These are phyloP conservation scores for Synanthedon myopaeformis DNA, from an alignment of 2,888 invertebrate species.

Conservation along the genomic window DNA sequence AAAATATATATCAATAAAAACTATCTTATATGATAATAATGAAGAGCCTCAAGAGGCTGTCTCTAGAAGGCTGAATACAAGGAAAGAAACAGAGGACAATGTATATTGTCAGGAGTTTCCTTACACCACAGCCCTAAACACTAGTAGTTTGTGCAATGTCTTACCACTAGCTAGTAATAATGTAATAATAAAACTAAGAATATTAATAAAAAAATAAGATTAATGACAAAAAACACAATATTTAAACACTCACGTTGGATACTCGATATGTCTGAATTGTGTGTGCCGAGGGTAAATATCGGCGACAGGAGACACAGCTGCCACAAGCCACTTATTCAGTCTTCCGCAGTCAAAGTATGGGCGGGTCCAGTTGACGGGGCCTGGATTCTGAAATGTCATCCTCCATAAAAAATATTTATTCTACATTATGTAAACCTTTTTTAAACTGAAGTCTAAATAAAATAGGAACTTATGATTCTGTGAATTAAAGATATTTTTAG, in stretches of 20 bases:
- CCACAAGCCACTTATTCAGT: constrained; percentile 95
- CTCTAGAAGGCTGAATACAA: too few relatives aligned
- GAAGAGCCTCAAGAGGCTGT: too few relatives aligned
- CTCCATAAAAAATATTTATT: too few relatives aligned
- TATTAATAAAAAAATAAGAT: not conserved
- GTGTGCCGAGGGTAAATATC: constrained; percentile 96
- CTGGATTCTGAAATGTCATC: constrained; percentile 73
- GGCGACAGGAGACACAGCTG: constrained; percentile 93
- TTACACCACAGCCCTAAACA: too few relatives aligned
- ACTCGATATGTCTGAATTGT: constrained; percentile 92
- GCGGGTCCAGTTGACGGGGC: constrained; percentile 93
- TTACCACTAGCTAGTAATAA: not conserved
- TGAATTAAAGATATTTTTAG: too few relatives aligned
- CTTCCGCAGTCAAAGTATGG: constrained; percentile 97
- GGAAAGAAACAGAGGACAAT: too few relatives aligned
- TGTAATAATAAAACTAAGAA: not conserved
- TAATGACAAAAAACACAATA: not conserved
- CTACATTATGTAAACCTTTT: not conserved
- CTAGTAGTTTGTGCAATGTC: too few relatives aligned
- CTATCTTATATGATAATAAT: too few relatives aligned
- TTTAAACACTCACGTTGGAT: constrained; percentile 80
- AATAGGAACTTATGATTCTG: not conserved
- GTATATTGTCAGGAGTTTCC: too few relatives aligned
- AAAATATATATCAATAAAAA: too few relatives aligned
- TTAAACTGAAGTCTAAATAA: not conserved